A percentile compares a stretch with the other conserved stretches of the same genome.
phyloP scores from a whole-genome alignment of 2,113 vertebrate species.

The Eonycteris spelaea region DNA sequence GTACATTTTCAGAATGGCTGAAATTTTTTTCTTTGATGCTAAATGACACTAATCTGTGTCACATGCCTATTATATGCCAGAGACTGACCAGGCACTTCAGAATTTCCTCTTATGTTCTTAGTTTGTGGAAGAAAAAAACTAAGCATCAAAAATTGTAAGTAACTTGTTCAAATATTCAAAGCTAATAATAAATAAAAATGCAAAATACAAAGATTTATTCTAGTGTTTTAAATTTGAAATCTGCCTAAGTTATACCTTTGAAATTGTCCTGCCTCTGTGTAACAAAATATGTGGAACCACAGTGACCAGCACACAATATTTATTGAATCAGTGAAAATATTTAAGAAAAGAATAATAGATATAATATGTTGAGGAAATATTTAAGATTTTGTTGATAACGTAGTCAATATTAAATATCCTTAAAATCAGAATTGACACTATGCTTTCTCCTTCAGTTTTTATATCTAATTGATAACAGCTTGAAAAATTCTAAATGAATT shows the following conservation, averaged over 20 bases:
- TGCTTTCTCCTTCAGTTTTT: not conserved
- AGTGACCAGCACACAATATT: not conserved
- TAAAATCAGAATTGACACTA: not conserved
- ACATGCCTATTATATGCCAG: not conserved
- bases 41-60: not conserved
- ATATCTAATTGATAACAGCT: not conserved
- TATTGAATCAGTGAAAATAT: not conserved
- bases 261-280: fast-evolving
- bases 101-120: not conserved
- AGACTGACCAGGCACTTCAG: not conserved
- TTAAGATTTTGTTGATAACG: not conserved
- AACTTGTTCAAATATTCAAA: not conserved
- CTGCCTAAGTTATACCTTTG: not conserved
- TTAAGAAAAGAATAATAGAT: not conserved
- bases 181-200: not conserved
- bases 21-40: not conserved
- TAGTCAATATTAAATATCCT: not conserved
- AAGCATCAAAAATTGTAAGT: not conserved
- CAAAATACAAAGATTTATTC: not conserved
- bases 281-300: not conserved
- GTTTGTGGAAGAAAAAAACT: not conserved
- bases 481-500: not conserved
- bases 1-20: not conserved
- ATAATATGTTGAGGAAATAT: not conserved
- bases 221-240: not conserved